phyloP scores from a whole-genome alignment of 2,113 vertebrate species.

The Irena cyanogastra region DNA sequence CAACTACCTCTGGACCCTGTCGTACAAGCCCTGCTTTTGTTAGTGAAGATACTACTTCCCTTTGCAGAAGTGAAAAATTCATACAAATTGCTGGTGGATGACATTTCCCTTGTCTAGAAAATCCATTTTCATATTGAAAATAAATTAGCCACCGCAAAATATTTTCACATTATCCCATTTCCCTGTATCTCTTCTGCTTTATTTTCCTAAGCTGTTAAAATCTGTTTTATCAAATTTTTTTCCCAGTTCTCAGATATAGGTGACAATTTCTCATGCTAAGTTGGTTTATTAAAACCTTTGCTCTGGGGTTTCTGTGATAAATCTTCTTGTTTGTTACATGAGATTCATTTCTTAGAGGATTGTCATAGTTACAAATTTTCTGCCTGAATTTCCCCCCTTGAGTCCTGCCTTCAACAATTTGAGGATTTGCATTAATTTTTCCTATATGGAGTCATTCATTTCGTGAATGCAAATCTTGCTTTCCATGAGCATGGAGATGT shows the following conservation, averaged over 20 bases:
- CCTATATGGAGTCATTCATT: background rate
- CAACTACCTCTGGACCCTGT: background rate
- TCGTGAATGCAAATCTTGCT: background rate
- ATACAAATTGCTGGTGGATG: background rate
- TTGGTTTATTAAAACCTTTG: background rate
- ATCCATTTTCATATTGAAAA: background rate
- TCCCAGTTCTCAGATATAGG: background rate
- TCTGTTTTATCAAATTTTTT: background rate
- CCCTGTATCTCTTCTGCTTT: background rate
- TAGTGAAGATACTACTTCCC: background rate
- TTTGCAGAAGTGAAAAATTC: background rate
- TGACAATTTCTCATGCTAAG: background rate
- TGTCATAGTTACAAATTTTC: background rate
- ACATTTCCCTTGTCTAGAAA: background rate
- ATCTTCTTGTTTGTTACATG: background rate
- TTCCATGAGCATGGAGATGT: fast-evolving
- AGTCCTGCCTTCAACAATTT: background rate
- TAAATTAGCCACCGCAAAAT: background rate
- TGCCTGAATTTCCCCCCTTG: background rate
- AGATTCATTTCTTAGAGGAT: background rate
- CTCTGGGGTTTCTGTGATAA: background rate
- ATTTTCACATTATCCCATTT: background rate
- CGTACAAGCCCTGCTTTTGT: background rate
- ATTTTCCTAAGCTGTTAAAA: background rate
- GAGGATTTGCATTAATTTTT: background rate